Evolutionary conservation across 2,113 vertebrate species (phyloP).

Genomic region (Geococcyx californianus): DNA sequence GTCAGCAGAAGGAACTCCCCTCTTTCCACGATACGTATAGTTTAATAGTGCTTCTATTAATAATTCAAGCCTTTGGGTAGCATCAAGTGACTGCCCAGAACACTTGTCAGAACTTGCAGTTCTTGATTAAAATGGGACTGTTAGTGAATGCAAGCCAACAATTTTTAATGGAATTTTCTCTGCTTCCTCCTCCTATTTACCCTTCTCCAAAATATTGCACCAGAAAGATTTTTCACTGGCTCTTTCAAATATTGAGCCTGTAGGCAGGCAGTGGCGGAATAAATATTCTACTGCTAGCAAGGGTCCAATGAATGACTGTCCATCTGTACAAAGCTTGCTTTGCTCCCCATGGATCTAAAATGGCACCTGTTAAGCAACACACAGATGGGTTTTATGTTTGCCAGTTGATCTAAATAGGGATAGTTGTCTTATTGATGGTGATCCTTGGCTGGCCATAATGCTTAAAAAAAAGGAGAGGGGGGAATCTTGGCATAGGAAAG

Average conservation of each 20-base stretch:
- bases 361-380: conserved; percentile 68
- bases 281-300: conserved; percentile 44
- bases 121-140: background rate
- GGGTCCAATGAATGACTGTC: conserved; percentile 43
- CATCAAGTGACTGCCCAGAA: background rate
- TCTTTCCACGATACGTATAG: background rate
- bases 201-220: conserved; percentile 23
- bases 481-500: background rate
- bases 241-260: conserved; percentile 27
- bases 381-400: conserved; percentile 66
- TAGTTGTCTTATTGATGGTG: conserved; percentile 15
- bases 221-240: background rate
- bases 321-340: conserved; percentile 64
- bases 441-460: conserved; percentile 33
- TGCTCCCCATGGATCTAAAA: conserved; percentile 63
- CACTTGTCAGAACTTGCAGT: background rate
- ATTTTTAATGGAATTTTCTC: conserved; percentile 3
- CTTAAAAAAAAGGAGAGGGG: background rate
- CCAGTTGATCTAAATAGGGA: conserved; percentile 61
- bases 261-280: conserved; percentile 34
- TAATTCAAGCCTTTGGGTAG: background rate
- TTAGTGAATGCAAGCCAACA: background rate
- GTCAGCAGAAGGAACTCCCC: background rate
- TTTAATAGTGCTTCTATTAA: background rate
- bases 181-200: conserved; percentile 1